Percentiles rank a stretch among this genome's conserved stretches.
Evolutionary conservation across 2,113 vertebrate species (phyloP).

Genomic region (Gavia stellata): DNA sequence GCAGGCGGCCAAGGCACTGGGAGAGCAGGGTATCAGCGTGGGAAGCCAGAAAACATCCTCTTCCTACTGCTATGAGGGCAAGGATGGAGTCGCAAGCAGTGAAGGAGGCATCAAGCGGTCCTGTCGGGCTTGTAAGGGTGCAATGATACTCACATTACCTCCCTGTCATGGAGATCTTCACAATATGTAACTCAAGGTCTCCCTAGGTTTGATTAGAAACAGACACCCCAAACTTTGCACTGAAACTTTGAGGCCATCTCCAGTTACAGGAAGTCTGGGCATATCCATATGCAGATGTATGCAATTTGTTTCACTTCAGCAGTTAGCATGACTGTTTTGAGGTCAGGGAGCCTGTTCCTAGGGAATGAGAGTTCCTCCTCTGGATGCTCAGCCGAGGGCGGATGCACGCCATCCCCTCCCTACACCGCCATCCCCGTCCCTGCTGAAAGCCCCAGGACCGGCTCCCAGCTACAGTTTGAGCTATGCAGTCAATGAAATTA

Average conservation of each 20-base stretch:
- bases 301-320: slow-evolving; percentile 43
- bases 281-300: slow-evolving; percentile 39
- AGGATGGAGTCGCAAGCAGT: background rate
- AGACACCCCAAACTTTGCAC: slow-evolving; percentile 22
- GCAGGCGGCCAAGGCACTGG: background rate
- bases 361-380: background rate
- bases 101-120: background rate
- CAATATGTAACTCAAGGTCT: background rate
- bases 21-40: background rate
- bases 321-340: background rate
- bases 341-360: background rate
- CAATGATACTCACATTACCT: background rate
- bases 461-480: slow-evolving; percentile 1
- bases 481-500: background rate
- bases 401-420: background rate
- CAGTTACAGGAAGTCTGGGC: slow-evolving; percentile 45
- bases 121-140: background rate
- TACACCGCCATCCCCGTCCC: fast-evolving
- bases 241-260: slow-evolving; percentile 44
- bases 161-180: background rate
- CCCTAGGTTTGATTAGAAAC: slow-evolving; percentile 41
- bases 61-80: background rate
- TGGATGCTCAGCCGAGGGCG: background rate
- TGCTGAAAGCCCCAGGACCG: slow-evolving; percentile 18
- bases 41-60: background rate